Evolutionary conservation across 2,797 vertebrate genomes (phyloP).

Genomic region (Prunella strophiata): DNA sequence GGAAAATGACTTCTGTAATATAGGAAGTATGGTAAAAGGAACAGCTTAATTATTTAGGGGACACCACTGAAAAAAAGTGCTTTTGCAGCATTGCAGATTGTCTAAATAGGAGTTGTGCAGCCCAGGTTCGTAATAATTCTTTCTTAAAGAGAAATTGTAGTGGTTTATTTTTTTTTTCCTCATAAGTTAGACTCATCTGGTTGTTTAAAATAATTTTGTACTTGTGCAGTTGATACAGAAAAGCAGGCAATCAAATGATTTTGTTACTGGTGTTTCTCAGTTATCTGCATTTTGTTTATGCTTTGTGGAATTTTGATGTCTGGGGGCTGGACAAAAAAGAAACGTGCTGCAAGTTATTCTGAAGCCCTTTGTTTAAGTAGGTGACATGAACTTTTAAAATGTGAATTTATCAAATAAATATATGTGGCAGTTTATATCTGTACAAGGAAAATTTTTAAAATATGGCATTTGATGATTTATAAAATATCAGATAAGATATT

Average conservation of each 20-base stretch:
- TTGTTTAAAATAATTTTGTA: conserved; percentile 1
- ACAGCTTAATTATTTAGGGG: conserved; percentile 83
- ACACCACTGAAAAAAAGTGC: conserved; percentile 74
- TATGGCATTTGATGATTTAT: conserved; percentile 55
- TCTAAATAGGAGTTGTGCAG: conserved; percentile 61
- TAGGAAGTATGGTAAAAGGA: conserved; percentile 83
- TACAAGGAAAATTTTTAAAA: conserved; percentile 25
- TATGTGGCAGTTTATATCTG: conserved; percentile 36
- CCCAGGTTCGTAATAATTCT: conserved; percentile 45
- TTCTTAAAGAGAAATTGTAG: conserved; percentile 44
- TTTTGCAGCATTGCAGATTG: conserved; percentile 76
- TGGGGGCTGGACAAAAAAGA: not conserved
- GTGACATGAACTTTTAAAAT: conserved; percentile 43
- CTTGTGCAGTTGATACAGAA: not conserved
- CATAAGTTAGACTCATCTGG: not conserved
- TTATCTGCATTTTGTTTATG: conserved; percentile 27
- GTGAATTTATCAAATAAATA: conserved; percentile 67
- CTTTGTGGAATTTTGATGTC: conserved; percentile 9
- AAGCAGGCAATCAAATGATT: not conserved
- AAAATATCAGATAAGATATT: conserved; percentile 70
- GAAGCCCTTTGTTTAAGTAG: conserved; percentile 41
- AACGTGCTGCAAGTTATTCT: not conserved
- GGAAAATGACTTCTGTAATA: conserved; percentile 81
- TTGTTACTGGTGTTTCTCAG: not conserved
- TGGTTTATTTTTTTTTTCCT: conserved; percentile 21